These are phyloP conservation scores for Ophion ellenae DNA, from an alignment of 2,888 invertebrate genomes.

Conservation along the genomic window DNA sequence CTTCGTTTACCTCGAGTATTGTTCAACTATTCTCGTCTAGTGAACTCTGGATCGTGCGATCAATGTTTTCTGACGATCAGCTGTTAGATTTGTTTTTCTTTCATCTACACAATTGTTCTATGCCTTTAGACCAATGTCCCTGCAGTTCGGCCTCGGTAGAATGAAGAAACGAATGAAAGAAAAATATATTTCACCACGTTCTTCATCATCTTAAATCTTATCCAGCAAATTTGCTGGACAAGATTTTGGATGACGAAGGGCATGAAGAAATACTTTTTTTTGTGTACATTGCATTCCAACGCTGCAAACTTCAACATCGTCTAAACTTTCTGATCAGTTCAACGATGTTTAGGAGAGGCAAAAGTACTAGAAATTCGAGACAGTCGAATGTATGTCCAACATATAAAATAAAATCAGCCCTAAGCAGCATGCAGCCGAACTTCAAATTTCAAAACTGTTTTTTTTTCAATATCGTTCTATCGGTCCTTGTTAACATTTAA, in stretches of 20 bases:
- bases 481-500: no score
- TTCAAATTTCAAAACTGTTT: no score
- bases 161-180: not conserved
- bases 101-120: not conserved
- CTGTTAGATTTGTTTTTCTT: not conserved
- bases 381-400: no score
- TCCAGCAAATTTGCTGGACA: no score
- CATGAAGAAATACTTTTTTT: no score
- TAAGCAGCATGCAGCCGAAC: no score
- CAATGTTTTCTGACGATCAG: not conserved
- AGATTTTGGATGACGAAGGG: no score
- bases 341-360: not conserved
- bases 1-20: not conserved
- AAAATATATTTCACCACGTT: not conserved
- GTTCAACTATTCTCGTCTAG: not conserved
- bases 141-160: not conserved
- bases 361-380: no score
- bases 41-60: not conserved
- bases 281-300: no score
- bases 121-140: not conserved
- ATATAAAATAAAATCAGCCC: no score
- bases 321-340: not conserved
- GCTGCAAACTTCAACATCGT: no score
- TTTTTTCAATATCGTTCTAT: no score
- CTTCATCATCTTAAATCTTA: not conserved